Evolutionary conservation across 53 echinoderm and acorn worm species (phyloP).

Genomic region (Echinarachnius parma): DNA sequence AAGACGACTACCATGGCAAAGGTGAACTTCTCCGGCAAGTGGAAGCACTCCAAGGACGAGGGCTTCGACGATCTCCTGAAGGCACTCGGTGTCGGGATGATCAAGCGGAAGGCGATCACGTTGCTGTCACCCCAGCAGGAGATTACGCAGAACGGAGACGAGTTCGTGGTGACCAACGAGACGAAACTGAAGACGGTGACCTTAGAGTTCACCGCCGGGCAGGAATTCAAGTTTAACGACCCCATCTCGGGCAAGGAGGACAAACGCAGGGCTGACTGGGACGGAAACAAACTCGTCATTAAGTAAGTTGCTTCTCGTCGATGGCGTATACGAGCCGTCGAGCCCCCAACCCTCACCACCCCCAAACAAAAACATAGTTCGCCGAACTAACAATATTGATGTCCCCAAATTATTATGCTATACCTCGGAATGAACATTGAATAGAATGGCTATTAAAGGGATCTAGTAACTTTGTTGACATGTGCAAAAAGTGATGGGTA

Average conservation of each 20-base stretch:
- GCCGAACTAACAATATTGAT: too few relatives aligned
- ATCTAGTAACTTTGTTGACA: too few relatives aligned
- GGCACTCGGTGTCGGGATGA: constrained; percentile 36
- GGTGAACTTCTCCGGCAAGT: constrained; percentile 50
- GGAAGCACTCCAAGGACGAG: constrained; percentile 50
- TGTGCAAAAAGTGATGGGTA: too few relatives aligned
- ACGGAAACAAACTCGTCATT: constrained; percentile 59
- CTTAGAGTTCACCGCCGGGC: constrained; percentile 50
- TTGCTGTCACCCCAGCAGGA: constrained; percentile 39
- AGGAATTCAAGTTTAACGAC: constrained; percentile 44
- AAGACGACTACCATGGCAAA: constrained; percentile 37
- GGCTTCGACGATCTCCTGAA: constrained; percentile 36
- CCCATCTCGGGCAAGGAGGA: constrained; percentile 54
- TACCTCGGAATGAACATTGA: too few relatives aligned
- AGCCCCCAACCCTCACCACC: too few relatives aligned
- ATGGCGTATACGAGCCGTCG: too few relatives aligned
- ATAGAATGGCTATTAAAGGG: too few relatives aligned
- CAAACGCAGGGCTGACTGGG: constrained; percentile 37
- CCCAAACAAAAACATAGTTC: too few relatives aligned
- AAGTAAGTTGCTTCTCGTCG: constrained; percentile 6
- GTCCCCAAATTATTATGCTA: too few relatives aligned
- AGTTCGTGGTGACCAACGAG: constrained; percentile 44
- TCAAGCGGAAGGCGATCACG: constrained; percentile 49
- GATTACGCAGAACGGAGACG: constrained; percentile 58
- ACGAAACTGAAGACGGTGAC: constrained; percentile 26